Base-by-base conservation (phyloP, 2,888 invertebrate genomes). In the Poecilobothrus nobilitatus region DNA sequence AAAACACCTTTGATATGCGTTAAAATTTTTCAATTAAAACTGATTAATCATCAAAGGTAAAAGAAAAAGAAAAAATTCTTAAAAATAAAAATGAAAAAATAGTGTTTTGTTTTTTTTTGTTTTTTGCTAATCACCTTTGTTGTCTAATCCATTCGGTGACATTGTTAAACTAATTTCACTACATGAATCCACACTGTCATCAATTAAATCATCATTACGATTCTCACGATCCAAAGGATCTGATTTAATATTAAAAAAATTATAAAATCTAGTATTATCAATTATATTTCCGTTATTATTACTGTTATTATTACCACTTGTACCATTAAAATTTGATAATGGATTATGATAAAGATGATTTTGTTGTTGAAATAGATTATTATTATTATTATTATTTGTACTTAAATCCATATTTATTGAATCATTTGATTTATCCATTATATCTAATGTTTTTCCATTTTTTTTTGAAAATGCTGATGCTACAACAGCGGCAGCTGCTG, bases 151-250 rank as follows among this genome's bases (percentile, higher is more conserved):
- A 37, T 76, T 74, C 15, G 81, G 80, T 7, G 82, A 82, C 79
- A 82, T 79, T 66, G 82, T 81, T 61, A 82, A 72, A 66, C 82
- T 81, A 62, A 82, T 80, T 71, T 82, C 81, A 70, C 82, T 82
- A 71, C 80, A 79, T 2, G 81, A 81, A 70, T 81, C 81, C 0
- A 77, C 81, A 69, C 81, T 81, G 68, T 81, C 79, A 65, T 81
- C 81, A 71, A 77, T 53, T 53, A 53, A 79, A 68, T 81, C 80
- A 71, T 79, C 80, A 74, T 68, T 65, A 63, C 21, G 33, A 64
- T 64, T 33, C 33, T n/a, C n/a, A 34, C 70, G 67, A 18, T 72
- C 70, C 34, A 68, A 12, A 53, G 2, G 15, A 53, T 53, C 53
- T 18, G 53, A 53, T 53, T 53, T 53, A 18, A 21, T 63, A 53